Evolutionary conservation across 2,797 vertebrate genomes (phyloP).

Genomic region (Tokudaia tokunoshimensis): DNA sequence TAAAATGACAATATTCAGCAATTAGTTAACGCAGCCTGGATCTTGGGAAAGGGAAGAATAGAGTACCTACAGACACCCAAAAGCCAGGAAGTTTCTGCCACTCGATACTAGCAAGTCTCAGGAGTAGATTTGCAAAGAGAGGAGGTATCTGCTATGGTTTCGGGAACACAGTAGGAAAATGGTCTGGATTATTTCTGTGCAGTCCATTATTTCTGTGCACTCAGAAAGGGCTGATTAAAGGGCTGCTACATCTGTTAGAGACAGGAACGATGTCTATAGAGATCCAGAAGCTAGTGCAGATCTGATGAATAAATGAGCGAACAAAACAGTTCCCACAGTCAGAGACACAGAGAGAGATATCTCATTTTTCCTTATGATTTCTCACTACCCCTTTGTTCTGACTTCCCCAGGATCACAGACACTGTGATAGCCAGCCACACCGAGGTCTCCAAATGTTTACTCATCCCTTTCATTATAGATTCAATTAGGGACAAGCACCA

Average conservation of each 20-base stretch:
- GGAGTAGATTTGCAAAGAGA: neutral
- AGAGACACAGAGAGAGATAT: neutral
- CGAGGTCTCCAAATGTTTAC: neutral
- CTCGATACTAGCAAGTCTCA: neutral
- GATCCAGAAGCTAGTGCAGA: neutral
- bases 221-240: slow-evolving; percentile 1
- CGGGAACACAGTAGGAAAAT: slow-evolving; percentile 24
- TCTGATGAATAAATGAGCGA: slow-evolving; percentile 7
- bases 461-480: neutral
- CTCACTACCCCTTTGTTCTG: neutral
- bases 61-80: neutral
- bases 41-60: slow-evolving; percentile 17
- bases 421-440: neutral
- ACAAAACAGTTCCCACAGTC: neutral
- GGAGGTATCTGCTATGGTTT: neutral
- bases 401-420: neutral
- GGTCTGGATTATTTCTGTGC: neutral
- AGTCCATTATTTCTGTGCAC: neutral
- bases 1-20: slow-evolving; percentile 69
- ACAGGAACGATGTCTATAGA: neutral
- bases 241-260: neutral
- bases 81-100: slow-evolving; percentile 28
- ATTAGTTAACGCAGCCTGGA: slow-evolving; percentile 74
- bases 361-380: slow-evolving; percentile 3
- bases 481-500: neutral